Percentiles rank a stretch among this genome's conserved stretches.
phyloP scores from a whole-genome alignment of 2,888 invertebrate species.

The Achlya flavicornis region DNA sequence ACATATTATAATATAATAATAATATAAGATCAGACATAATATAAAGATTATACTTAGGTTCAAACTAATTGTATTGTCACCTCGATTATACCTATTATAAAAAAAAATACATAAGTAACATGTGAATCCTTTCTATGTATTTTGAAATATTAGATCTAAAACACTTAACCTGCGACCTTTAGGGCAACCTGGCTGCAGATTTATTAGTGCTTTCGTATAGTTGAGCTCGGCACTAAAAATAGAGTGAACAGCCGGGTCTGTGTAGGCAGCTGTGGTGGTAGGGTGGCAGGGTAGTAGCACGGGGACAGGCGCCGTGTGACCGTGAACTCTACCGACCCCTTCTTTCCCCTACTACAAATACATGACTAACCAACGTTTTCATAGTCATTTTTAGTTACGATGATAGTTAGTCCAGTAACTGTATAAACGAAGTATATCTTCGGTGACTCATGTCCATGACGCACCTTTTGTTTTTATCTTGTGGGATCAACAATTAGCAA shows the following conservation, averaged over 20 bases:
- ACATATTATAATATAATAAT: too few species aligned
- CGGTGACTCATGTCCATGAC: neutral
- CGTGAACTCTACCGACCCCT: conserved; percentile 77
- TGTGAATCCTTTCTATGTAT: neutral
- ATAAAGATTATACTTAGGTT: too few species aligned
- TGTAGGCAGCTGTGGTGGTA: conserved; percentile 38
- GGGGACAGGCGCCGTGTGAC: conserved; percentile 49
- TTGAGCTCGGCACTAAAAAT: conserved; percentile 59
- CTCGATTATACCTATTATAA: too few species aligned
- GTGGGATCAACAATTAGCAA: neutral
- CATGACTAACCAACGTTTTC: conserved; percentile 33
- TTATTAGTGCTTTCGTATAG: neutral
- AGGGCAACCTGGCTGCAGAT: neutral
- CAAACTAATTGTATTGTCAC: too few species aligned
- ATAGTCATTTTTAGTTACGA: conserved; percentile 25
- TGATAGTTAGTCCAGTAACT: conserved; percentile 12
- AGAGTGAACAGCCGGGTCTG: conserved; percentile 42
- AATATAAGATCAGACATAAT: too few species aligned
- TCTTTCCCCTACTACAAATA: conserved; percentile 43
- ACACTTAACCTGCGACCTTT: neutral
- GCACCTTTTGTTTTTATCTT: neutral
- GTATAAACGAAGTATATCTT: neutral
- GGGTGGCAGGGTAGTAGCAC: conserved; percentile 31
- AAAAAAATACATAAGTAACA: neutral
- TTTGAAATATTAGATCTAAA: neutral